Conservation (phyloP, 1,140 invertebrate species). For the Drosophila santomea region DNA sequence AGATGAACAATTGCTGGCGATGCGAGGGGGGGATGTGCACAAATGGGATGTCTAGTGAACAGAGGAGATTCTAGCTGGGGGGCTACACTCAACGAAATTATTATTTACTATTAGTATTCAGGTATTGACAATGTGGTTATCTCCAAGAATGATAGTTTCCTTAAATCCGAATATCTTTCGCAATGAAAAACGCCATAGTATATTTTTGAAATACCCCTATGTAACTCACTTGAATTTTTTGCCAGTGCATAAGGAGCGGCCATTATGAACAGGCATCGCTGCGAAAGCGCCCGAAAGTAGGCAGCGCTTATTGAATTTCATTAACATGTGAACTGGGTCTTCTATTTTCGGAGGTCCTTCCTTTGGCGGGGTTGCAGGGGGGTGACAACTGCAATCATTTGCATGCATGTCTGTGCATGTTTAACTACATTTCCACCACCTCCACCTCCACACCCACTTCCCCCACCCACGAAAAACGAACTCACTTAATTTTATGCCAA, state of each 20-base stretch:
- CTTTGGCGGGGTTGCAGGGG: background rate
- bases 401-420: conserved; percentile 78
- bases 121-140: no score
- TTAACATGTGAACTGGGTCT: conserved; percentile 48
- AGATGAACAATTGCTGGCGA: conserved; percentile 41
- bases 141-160: no score
- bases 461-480: conserved; percentile 28
- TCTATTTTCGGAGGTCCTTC: background rate
- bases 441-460: conserved; percentile 1
- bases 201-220: background rate
- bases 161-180: background rate
- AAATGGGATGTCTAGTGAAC: background rate
- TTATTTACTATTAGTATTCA: no score
- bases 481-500: conserved; percentile 83
- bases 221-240: background rate
- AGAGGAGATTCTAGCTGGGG: background rate
- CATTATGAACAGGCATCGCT: conserved; percentile 45
- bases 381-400: conserved; percentile 63
- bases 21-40: background rate
- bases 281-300: conserved; percentile 41
- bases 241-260: conserved; percentile 1
- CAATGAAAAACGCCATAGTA: background rate
- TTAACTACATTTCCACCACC: conserved; percentile 55
- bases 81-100: background rate
- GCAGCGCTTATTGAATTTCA: conserved; percentile 75